These are phyloP conservation scores for Agrenia bidenticulata DNA, from an alignment of 2,888 invertebrate species.

Conservation along the genomic window DNA sequence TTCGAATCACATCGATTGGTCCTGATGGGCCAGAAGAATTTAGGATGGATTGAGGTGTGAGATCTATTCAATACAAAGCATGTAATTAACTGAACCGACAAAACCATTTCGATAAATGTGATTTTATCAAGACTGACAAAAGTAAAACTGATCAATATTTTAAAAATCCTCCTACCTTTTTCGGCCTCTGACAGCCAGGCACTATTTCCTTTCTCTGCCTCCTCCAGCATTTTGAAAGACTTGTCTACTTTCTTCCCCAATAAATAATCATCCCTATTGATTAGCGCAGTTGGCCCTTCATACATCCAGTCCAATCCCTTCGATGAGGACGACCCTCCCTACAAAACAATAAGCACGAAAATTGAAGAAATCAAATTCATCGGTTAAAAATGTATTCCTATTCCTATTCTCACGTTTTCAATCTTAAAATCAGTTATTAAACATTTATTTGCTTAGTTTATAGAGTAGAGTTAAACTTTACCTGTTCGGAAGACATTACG, in stretches of 20 bases:
- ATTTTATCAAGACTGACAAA: background rate
- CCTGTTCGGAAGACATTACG: too few species aligned
- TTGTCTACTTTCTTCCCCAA: slow-evolving; percentile 80
- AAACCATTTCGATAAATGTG: slow-evolving; percentile 12
- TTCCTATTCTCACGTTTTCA: too few species aligned
- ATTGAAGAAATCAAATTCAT: too few species aligned
- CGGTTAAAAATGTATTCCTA: too few species aligned
- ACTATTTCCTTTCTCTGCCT: slow-evolving; percentile 60
- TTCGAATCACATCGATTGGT: slow-evolving; percentile 82
- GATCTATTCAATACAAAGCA: slow-evolving; percentile 55
- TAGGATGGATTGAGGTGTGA: slow-evolving; percentile 51
- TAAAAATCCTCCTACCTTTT: slow-evolving; percentile 46
- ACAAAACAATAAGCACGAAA: too few species aligned
- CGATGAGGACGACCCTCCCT: background rate
- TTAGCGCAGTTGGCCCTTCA: slow-evolving; percentile 64
- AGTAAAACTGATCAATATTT: slow-evolving; percentile 31
- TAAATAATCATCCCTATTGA: slow-evolving; percentile 84
- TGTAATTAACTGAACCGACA: slow-evolving; percentile 19
- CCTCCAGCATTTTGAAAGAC: slow-evolving; percentile 67
- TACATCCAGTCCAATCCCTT: slow-evolving; percentile 81
- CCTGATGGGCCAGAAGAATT: slow-evolving; percentile 62
- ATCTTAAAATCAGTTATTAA: too few species aligned
- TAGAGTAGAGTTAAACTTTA: too few species aligned
- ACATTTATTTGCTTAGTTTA: too few species aligned
- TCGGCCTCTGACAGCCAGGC: slow-evolving; percentile 45